These are phyloP conservation scores for Clarias magur DNA, from an alignment of 2,113 vertebrate genomes.

Conservation along the genomic window DNA sequence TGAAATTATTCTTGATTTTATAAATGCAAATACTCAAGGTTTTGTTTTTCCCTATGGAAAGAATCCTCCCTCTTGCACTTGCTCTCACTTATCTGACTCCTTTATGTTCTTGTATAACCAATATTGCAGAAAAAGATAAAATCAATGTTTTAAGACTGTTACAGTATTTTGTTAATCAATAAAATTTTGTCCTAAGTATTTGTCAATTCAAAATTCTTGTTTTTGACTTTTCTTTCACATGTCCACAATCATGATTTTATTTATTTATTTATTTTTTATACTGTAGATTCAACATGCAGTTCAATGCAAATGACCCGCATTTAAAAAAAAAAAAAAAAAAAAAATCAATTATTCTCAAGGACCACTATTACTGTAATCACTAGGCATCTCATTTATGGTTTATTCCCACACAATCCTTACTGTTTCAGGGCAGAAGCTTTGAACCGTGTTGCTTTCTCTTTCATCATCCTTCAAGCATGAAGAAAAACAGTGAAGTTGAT, in stretches of 20 bases:
- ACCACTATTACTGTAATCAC: not conserved
- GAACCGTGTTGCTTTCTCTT: no score
- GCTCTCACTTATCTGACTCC: constrained; percentile 38
- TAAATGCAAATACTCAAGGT: constrained; percentile 31
- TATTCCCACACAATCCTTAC: not conserved
- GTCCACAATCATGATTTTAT: not conserved
- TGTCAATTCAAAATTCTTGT: constrained; percentile 57
- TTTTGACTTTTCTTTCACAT: not conserved
- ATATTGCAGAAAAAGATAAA: constrained; percentile 62
- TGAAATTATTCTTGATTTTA: constrained; percentile 7
- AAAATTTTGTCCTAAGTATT: constrained; percentile 74
- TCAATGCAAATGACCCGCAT: not conserved
- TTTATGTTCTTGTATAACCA: constrained; percentile 60
- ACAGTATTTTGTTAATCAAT: constrained; percentile 82
- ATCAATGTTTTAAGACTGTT: constrained; percentile 69
- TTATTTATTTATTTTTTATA: not conserved
- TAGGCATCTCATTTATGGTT: not conserved
- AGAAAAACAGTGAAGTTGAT: no score
- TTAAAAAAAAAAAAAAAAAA: not conserved
- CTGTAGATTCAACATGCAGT: not conserved
- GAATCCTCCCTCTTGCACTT: constrained; percentile 42
- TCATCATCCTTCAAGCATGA: no score
- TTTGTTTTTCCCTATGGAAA: constrained; percentile 48
- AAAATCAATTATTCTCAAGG: not conserved
- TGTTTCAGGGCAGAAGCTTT: not conserved